phyloP scores from a whole-genome alignment of 1,140 invertebrate species.

The Melitaea cinxia region DNA sequence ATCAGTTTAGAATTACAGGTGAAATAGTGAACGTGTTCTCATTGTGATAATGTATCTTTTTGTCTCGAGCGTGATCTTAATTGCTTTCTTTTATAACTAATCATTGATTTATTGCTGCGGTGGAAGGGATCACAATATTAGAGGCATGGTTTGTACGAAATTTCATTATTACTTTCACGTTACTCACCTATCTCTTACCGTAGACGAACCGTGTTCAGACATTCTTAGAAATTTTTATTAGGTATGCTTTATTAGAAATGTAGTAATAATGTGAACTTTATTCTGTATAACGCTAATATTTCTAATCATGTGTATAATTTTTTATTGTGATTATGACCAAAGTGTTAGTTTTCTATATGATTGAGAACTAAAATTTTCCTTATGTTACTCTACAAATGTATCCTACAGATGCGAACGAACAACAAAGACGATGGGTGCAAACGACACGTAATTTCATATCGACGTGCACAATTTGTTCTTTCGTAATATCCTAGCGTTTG shows the following conservation, averaged over 20 bases:
- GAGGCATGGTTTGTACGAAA: conserved; percentile 50
- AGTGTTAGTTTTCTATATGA: no score
- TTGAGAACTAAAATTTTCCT: no score
- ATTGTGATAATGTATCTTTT: conserved; percentile 73
- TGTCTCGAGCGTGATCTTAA: conserved; percentile 64
- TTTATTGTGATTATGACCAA: no score
- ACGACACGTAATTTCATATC: conserved; percentile 69
- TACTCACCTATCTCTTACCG: background rate
- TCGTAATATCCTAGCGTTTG: conserved; percentile 58
- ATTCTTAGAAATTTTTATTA: no score
- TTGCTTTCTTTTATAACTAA: conserved; percentile 72
- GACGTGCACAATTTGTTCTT: conserved; percentile 58
- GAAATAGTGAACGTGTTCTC: conserved; percentile 73
- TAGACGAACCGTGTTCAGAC: no score
- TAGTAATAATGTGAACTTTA: no score
- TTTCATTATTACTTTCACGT: conserved; percentile 26
- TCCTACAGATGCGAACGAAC: conserved; percentile 43
- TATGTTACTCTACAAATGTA: no score
- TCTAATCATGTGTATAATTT: no score
- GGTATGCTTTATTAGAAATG: no score
- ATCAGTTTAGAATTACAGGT: conserved; percentile 77
- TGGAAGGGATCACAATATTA: conserved; percentile 33
- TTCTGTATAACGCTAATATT: no score
- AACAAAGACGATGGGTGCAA: conserved; percentile 57
- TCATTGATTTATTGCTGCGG: conserved; percentile 72